Conservation (phyloP, 2,888 invertebrate genomes). For the Neuroscelio doddi region DNA sequence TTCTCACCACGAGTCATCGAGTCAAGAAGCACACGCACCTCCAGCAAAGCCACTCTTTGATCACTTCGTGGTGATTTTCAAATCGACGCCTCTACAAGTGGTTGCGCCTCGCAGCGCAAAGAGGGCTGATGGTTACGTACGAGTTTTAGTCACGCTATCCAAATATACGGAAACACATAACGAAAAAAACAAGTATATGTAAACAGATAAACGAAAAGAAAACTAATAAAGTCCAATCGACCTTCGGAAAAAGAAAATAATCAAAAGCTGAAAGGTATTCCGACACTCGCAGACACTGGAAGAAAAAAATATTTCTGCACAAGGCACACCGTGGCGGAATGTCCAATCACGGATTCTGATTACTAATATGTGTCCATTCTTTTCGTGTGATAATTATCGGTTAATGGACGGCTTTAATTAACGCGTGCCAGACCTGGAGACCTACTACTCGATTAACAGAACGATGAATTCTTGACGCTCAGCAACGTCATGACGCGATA, state of each 20-base stretch:
- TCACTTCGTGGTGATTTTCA: constrained; percentile 33
- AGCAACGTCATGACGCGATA: constrained; percentile 14
- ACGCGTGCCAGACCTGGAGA: background rate
- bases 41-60: constrained; percentile 12
- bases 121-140: constrained; percentile 12
- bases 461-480: constrained; percentile 11
- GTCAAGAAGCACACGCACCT: constrained; percentile 9
- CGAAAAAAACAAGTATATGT: too few relatives aligned
- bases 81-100: constrained; percentile 64
- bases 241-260: background rate
- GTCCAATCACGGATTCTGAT: background rate
- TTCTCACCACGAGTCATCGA: constrained; percentile 24
- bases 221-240: background rate
- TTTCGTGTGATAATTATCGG: background rate
- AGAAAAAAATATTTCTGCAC: background rate
- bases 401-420: background rate
- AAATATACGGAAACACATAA: background rate
- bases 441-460: background rate
- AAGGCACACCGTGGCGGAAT: background rate
- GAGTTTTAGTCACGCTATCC: constrained; percentile 18
- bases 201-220: background rate
- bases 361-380: too few relatives aligned
- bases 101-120: constrained; percentile 58
- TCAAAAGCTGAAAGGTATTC: background rate
- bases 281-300: background rate